Percentiles rank a stretch among this genome's conserved stretches.
These are phyloP conservation scores for Peromyscus polionotus DNA, from an alignment of 2,113 vertebrate species.

Conservation along the genomic window DNA sequence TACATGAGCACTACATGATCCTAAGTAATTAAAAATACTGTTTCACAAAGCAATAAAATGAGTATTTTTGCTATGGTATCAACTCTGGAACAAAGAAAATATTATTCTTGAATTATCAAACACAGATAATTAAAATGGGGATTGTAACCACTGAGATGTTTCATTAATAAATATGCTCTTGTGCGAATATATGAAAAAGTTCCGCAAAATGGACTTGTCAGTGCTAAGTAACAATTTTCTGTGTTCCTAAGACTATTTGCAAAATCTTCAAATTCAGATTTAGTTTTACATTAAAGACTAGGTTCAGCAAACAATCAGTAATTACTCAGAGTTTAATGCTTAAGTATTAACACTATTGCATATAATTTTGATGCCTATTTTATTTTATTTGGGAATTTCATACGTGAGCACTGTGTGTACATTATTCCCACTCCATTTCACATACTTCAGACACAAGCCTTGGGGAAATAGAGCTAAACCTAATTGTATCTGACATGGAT, in stretches of 20 bases:
- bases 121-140: neutral
- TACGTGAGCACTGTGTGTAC: accelerated
- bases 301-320: neutral
- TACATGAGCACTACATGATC: neutral
- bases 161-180: neutral
- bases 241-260: neutral
- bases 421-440: neutral
- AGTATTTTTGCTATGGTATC: neutral
- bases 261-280: neutral
- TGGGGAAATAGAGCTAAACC: neutral
- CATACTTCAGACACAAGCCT: neutral
- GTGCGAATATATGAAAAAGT: neutral
- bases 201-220: neutral
- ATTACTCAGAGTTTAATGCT: neutral
- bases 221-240: neutral
- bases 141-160: neutral
- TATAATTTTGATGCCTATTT: neutral
- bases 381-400: no score
- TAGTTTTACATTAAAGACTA: neutral
- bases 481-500: neutral
- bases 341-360: neutral
- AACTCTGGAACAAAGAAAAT: neutral
- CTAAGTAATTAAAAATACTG: neutral
- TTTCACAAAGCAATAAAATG: neutral
- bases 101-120: neutral